phyloP scores from a whole-genome alignment of 2,113 vertebrate species.

The Psammodynastes pulverulentus region DNA sequence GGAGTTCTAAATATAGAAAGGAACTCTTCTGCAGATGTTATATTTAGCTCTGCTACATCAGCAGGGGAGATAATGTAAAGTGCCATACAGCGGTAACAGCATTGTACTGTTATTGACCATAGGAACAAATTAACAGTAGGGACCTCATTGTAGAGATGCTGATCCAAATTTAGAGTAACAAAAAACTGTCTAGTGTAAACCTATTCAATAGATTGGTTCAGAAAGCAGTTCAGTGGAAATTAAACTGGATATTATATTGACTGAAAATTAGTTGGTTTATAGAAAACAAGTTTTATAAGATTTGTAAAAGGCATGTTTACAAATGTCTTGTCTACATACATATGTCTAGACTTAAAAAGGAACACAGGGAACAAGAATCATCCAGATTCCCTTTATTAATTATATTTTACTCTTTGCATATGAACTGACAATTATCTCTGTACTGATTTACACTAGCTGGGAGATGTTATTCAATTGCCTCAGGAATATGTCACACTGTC shows the following conservation, averaged over 20 bases:
- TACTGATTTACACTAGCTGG: not conserved
- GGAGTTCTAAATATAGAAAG: slow-evolving; percentile 62
- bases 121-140: slow-evolving; percentile 3
- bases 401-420: not conserved
- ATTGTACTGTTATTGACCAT: slow-evolving; percentile 1
- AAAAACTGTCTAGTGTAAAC: not conserved
- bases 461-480: not conserved
- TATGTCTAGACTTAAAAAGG: not conserved
- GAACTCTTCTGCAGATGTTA: slow-evolving; percentile 51
- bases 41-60: slow-evolving; percentile 61
- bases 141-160: not conserved
- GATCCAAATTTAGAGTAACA: not conserved
- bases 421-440: not conserved
- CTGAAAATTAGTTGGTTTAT: slow-evolving; percentile 28
- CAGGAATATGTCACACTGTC: not conserved
- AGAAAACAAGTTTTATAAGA: not conserved
- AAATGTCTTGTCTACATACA: not conserved
- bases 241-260: slow-evolving; percentile 10
- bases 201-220: not conserved
- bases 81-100: slow-evolving; percentile 23
- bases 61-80: slow-evolving; percentile 45
- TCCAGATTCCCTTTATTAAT: not conserved
- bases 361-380: not conserved
- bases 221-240: slow-evolving; percentile 3
- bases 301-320: not conserved